Percentiles rank a stretch among this genome's conserved stretches.
These are phyloP conservation scores for Coenobita brevimanus DNA, from an alignment of 1,140 invertebrate species.

Conservation along the genomic window DNA sequence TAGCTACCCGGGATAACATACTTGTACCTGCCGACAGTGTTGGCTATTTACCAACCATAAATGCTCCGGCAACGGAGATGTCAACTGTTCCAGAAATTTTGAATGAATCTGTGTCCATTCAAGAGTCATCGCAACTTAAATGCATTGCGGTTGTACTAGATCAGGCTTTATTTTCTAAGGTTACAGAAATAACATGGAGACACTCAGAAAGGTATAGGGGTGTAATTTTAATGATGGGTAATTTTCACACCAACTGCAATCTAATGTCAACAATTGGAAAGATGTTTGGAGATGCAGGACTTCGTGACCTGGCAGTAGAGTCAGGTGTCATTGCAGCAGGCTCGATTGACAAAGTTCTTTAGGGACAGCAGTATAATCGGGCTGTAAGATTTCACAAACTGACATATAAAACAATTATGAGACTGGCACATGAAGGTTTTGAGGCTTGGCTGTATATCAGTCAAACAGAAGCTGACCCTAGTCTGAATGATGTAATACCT, in stretches of 20 bases:
- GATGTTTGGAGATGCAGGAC: slow-evolving; percentile 64
- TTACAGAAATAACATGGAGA: slow-evolving; percentile 6
- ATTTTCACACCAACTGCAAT: slow-evolving; percentile 66
- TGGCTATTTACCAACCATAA: background rate
- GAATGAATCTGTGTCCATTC: background rate
- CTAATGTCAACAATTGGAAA: slow-evolving; percentile 68
- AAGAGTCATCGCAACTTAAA: background rate
- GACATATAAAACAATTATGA: slow-evolving; percentile 58
- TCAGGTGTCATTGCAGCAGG: slow-evolving; percentile 65
- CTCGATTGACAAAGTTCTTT: slow-evolving; percentile 59
- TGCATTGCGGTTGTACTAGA: background rate
- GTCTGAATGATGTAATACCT: background rate
- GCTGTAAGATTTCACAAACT: slow-evolving; percentile 66
- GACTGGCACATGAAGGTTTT: slow-evolving; percentile 58
- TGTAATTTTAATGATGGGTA: slow-evolving; percentile 65
- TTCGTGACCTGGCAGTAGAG: slow-evolving; percentile 69
- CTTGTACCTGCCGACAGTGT: background rate
- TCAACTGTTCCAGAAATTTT: slow-evolving; percentile 19
- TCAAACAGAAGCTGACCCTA: background rate
- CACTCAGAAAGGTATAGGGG: slow-evolving; percentile 7
- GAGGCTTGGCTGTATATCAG: background rate
- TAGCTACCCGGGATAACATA: background rate
- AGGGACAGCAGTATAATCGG: slow-evolving; percentile 69
- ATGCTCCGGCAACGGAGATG: slow-evolving; percentile 26
- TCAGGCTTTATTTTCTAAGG: slow-evolving; percentile 30